These are phyloP conservation scores for Coronaproctus castanopsis DNA, from an alignment of 2,888 invertebrate species.

Conservation along the genomic window DNA sequence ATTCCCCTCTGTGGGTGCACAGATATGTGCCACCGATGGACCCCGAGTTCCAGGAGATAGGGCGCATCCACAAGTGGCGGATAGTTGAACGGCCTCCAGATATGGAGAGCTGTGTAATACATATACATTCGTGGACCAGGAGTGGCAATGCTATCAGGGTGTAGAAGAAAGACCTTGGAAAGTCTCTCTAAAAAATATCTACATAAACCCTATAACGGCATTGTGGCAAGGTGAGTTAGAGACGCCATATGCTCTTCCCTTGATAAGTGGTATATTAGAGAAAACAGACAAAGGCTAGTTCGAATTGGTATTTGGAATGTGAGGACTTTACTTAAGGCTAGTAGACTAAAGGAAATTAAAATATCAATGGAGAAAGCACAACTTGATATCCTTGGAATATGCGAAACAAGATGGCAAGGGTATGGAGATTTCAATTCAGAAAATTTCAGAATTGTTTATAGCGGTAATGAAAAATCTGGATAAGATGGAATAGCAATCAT, in stretches of 20 bases:
- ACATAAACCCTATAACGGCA: neutral
- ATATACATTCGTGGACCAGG: neutral
- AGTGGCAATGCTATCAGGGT: neutral
- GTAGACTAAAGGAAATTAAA: too few species aligned
- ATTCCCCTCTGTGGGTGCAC: neutral
- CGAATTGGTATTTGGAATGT: too few species aligned
- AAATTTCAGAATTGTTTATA: too few species aligned
- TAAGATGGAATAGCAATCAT: too few species aligned
- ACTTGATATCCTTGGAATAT: too few species aligned
- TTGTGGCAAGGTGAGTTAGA: neutral
- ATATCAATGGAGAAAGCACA: too few species aligned
- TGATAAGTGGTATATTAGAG: too few species aligned
- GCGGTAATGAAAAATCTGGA: too few species aligned
- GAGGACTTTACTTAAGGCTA: too few species aligned
- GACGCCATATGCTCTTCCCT: neutral
- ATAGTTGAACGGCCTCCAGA: neutral
- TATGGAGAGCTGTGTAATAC: neutral
- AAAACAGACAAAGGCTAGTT: too few species aligned
- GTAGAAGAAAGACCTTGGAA: neutral
- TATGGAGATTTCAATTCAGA: too few species aligned
- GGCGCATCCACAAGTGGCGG: neutral
- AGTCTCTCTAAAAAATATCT: neutral
- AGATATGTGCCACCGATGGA: neutral
- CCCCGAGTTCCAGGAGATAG: neutral
- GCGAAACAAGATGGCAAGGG: too few species aligned